Base-by-base conservation (phyloP, 2,797 vertebrate genomes). In the Anomalospiza imberbis region DNA sequence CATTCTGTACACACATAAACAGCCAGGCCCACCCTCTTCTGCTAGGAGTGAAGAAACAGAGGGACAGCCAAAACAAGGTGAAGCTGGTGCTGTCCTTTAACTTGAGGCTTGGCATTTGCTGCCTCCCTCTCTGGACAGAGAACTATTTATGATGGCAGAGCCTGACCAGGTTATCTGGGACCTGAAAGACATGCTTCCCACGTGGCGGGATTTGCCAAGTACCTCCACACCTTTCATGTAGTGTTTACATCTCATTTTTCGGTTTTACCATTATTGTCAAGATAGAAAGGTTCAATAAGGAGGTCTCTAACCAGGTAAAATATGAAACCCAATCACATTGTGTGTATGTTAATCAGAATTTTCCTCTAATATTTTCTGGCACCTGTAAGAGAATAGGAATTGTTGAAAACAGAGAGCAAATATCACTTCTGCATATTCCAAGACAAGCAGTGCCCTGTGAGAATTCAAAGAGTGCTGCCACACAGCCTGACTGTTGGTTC, bases 401-500 rank as follows among this genome's bases (percentile, higher is more conserved):
- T 24, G 6, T 44, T 57, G 9, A 88, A 71, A 48, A 31, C 2
- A 2, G 57, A 78, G 6, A 74, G 13, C 0, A 0, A 68, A 21
- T 60, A 72, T 25, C 8, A 62, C 13, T 86, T 62, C 32, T 72
- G 10, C 17, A 3, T 34, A 65, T 55, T 62, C 34, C 42, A 67
- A 63, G 38, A 53, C 15, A 31, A 47, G 5, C 14, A 40, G 28
- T 34, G 25, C 10, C 32, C 42, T 4, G 1, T 7, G 28, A 50
- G 22, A 95, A 73, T 79, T 50, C 34, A 73, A 55, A 78, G 12
- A 44, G 42, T 9, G 5, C n/a, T 7, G 9, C 45, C 8, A 7
- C 0, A 3, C 50, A 67, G 71, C n/a, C 36, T 40, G 19, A 54
- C 11, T 44, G 4, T 2, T 15, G 9, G 24, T 3, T 77, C 17